These are phyloP conservation scores for Tanytarsus gracilentus DNA, from an alignment of 2,888 invertebrate genomes.

Conservation along the genomic window DNA sequence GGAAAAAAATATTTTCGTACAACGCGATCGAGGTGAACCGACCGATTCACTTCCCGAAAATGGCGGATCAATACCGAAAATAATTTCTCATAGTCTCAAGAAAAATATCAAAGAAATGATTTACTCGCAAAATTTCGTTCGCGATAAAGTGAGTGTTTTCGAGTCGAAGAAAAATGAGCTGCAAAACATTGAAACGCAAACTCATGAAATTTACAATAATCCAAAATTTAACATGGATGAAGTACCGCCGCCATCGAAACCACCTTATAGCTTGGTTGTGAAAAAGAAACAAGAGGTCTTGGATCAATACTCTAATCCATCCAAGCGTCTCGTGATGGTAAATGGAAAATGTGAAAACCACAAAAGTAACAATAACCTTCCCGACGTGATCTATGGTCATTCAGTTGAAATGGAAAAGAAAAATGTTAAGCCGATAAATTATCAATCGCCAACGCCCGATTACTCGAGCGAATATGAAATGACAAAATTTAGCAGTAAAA, in stretches of 20 bases:
- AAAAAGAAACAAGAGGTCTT: constrained; percentile 34
- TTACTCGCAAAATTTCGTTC: constrained; percentile 23
- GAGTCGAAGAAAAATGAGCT: constrained; percentile 37
- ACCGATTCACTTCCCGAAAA: not conserved
- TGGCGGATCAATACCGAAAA: constrained; percentile 31
- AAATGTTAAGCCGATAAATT: constrained; percentile 40
- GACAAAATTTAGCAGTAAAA: constrained; percentile 34
- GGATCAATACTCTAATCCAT: constrained; percentile 40
- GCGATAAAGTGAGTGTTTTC: constrained; percentile 17
- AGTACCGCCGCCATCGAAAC: not conserved
- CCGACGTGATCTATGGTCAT: constrained; percentile 59
- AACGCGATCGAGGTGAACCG: not conserved
- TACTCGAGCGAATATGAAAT: constrained; percentile 36
- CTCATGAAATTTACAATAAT: constrained; percentile 18
- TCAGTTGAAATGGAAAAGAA: constrained; percentile 45
- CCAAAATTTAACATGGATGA: constrained; percentile 10
- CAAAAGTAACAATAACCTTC: constrained; percentile 36
- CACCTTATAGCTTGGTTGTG: not conserved
- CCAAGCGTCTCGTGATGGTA: too few relatives aligned
- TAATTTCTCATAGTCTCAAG: constrained; percentile 31
- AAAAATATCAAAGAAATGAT: constrained; percentile 29
- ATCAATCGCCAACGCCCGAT: constrained; percentile 40
- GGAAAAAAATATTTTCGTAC: constrained; percentile 23
- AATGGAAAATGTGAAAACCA: constrained; percentile 31
- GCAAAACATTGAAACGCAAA: constrained; percentile 39